Conservation (phyloP, 2,797 vertebrate genomes). For the Discoglossus pictus region DNA sequence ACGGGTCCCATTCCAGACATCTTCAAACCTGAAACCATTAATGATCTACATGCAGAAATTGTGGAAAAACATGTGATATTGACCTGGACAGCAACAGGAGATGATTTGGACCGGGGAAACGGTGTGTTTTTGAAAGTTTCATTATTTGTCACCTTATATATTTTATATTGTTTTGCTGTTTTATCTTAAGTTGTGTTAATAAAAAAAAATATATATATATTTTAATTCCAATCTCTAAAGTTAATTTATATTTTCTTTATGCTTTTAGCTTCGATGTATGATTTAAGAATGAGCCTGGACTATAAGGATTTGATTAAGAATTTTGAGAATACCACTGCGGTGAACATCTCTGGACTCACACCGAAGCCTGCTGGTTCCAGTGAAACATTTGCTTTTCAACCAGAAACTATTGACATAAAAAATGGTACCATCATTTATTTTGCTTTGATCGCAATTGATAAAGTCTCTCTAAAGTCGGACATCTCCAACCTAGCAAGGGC, state of each 20-base stretch:
- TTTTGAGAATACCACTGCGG: constrained; percentile 52
- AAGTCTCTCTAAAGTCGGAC: constrained; percentile 56
- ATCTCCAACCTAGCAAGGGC: constrained; percentile 61
- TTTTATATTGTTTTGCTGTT: too few species aligned
- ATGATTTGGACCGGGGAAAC: constrained; percentile 65
- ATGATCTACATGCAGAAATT: constrained; percentile 60
- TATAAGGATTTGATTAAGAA: constrained; percentile 56
- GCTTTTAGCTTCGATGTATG: constrained; percentile 55
- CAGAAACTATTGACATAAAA: constrained; percentile 47
- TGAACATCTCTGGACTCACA: constrained; percentile 54
- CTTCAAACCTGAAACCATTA: constrained; percentile 63
- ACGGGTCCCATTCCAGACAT: background rate
- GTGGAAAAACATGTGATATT: constrained; percentile 57
- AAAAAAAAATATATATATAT: background rate
- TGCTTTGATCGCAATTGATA: constrained; percentile 57
- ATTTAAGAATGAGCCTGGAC: constrained; percentile 55
- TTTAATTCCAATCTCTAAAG: too few species aligned
- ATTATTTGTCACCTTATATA: too few species aligned
- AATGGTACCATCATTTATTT: constrained; percentile 59
- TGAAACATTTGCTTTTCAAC: constrained; percentile 57
- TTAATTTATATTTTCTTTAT: background rate
- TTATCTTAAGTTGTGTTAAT: too few species aligned
- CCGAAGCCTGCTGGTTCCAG: constrained; percentile 54
- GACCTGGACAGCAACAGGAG: constrained; percentile 70
- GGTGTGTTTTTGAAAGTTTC: constrained; percentile 62